Evolutionary conservation across 2,888 invertebrate genomes (phyloP).

Genomic region (Scrobipalpa costella): DNA sequence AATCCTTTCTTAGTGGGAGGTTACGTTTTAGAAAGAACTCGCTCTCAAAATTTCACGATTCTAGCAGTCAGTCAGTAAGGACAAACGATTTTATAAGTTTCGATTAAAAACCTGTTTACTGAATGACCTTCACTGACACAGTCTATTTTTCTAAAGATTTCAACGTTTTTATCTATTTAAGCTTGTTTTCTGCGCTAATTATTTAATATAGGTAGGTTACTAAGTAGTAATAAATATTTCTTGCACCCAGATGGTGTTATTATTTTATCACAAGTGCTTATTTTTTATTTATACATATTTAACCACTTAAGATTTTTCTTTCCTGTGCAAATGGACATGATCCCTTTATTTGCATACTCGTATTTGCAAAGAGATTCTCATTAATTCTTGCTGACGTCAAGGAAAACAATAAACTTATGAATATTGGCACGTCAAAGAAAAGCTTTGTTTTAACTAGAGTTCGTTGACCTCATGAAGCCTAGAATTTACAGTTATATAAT

Average conservation of each 20-base stretch:
- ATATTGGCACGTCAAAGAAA: not conserved
- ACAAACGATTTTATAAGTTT: too few relatives aligned
- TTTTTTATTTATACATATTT: not conserved
- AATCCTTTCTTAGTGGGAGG: too few relatives aligned
- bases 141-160: not conserved
- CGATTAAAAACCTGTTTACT: not conserved
- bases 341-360: slow-evolving; percentile 13
- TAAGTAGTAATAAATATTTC: not conserved
- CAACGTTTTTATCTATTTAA: not conserved
- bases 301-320: not conserved
- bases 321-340: not conserved
- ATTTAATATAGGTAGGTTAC: not conserved
- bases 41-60: too few relatives aligned
- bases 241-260: too few relatives aligned
- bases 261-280: not conserved
- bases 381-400: not conserved
- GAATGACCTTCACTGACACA: not conserved
- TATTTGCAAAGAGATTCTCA: slow-evolving; percentile 11
- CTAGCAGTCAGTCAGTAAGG: too few relatives aligned
- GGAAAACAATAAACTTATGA: slow-evolving; percentile 2
- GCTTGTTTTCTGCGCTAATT: not conserved
- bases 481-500: not conserved
- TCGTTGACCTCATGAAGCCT: not conserved
- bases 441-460: not conserved
- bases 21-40: too few relatives aligned